Conservation (phyloP, 2,797 vertebrate genomes). For the Oreonectes daqikongensis region DNA sequence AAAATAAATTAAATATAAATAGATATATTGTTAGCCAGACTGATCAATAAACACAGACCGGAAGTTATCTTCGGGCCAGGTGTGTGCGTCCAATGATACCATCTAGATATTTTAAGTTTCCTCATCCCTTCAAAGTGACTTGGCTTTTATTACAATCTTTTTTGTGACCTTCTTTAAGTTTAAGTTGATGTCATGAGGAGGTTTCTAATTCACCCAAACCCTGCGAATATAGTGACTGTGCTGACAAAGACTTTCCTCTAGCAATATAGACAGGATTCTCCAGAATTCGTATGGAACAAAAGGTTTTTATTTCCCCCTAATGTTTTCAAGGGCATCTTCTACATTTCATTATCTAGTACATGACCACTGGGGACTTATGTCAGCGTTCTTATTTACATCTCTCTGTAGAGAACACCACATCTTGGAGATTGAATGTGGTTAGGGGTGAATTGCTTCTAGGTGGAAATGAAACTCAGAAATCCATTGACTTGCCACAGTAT, state of each 20-base stretch:
- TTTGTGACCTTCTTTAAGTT: neutral
- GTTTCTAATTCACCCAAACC: constrained; percentile 18
- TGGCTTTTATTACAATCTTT: neutral
- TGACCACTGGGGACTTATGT: constrained; percentile 30
- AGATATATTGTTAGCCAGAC: too few relatives aligned
- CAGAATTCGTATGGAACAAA: constrained; percentile 41
- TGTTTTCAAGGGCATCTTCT: constrained; percentile 34
- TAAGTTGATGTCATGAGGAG: neutral
- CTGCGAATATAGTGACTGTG: neutral
- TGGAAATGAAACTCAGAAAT: constrained; percentile 49
- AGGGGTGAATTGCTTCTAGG: constrained; percentile 30
- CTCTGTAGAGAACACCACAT: constrained; percentile 34
- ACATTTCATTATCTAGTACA: constrained; percentile 43
- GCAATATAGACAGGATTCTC: constrained; percentile 15
- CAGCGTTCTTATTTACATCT: constrained; percentile 31
- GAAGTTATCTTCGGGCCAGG: too few relatives aligned
- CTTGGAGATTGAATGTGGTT: constrained; percentile 38
- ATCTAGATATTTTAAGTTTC: too few relatives aligned
- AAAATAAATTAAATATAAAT: too few relatives aligned
- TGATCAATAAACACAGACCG: too few relatives aligned
- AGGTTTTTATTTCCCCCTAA: constrained; percentile 20
- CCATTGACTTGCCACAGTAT: constrained; percentile 40
- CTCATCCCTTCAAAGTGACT: too few relatives aligned
- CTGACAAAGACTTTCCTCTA: constrained; percentile 5
- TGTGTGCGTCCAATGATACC: too few relatives aligned